phyloP scores from a whole-genome alignment of 1,140 invertebrate species.

The Ladona fulva region DNA sequence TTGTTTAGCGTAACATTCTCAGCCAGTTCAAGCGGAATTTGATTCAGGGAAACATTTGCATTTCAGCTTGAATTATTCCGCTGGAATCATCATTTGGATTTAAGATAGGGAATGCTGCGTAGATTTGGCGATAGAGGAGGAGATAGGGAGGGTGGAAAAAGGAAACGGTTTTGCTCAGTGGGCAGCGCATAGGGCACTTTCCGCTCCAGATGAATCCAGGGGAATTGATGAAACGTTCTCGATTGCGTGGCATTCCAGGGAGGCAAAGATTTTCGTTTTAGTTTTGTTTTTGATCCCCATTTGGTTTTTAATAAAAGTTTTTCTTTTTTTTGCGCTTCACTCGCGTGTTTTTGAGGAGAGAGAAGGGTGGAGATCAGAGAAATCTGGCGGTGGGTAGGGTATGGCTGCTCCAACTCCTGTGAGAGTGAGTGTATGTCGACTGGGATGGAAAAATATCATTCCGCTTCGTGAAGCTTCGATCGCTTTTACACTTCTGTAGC shows the following conservation, averaged over 20 bases:
- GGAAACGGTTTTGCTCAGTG: neutral
- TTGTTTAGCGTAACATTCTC: too few relatives aligned
- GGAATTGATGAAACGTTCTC: constrained; percentile 5
- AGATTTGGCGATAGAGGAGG: neutral
- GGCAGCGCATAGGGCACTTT: neutral
- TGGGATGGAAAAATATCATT: neutral
- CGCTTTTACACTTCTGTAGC: neutral
- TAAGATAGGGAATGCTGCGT: neutral
- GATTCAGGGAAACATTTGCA: too few relatives aligned
- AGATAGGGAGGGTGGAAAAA: neutral
- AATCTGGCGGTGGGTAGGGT: neutral
- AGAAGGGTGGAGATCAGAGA: neutral
- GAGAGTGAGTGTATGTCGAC: neutral
- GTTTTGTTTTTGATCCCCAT: constrained; percentile 2
- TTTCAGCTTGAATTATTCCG: too few relatives aligned
- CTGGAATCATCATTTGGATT: neutral
- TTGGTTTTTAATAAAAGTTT: constrained; percentile 9
- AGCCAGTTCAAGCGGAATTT: too few relatives aligned
- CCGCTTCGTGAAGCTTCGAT: neutral
- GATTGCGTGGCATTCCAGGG: neutral
- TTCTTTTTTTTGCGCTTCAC: neutral
- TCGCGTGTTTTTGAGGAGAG: neutral
- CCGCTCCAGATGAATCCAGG: neutral
- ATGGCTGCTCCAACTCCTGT: neutral
- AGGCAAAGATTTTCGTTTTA: neutral